Base-by-base conservation (phyloP, 2,113 vertebrate species). In the Dunckerocampus dactyliophorus region DNA sequence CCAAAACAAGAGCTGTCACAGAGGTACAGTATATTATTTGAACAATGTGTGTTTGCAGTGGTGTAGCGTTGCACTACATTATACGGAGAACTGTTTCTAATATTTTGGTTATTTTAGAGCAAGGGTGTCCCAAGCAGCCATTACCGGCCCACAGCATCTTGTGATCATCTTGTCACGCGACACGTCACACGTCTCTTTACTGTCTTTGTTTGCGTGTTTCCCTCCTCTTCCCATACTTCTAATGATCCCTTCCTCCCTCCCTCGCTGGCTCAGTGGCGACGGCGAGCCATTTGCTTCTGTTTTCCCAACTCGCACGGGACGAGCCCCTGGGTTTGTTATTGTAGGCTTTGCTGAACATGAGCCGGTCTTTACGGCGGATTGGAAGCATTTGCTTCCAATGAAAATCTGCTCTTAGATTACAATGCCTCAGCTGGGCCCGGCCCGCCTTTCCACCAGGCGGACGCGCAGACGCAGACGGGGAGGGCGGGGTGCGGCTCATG, bases 301-400 rank as follows among this genome's bases (percentile, higher is more conserved):
- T 92, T 94, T 90, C 85, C 89, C 69, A 86, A 89, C 91, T 93
- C 89, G 80, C 92, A 92, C 91, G 69, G 89, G 92, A 90, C 88
- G 69, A 90, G 92, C 91, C 92, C 76, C 88, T 81, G 75, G 88
- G 94, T 97, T 98, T 97, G 95, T 98, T 97, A 93, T 99, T 96
- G 92, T 95, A 97, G 93, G 93, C 93, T 95, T 96, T 94, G 93
- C 92, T 88, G 94, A 95, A 96, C 95, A 95, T 91, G 92, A 92
- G 94, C 92, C 90, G 91, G 92, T 96, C 94, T 99, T 96, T 96
- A 95, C 94, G 90, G 91, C 92, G 93, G 93, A 97, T 97, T 97
- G 93, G 93, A 92, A 93, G 94, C 95, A 98, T 98, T 98, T 99
- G 95, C 95, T 98, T 95, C 94, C 93, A 98, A 98, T 99, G 95